These are phyloP conservation scores for Leistus spinibarbis DNA, from an alignment of 2,888 invertebrate genomes.

Conservation along the genomic window DNA sequence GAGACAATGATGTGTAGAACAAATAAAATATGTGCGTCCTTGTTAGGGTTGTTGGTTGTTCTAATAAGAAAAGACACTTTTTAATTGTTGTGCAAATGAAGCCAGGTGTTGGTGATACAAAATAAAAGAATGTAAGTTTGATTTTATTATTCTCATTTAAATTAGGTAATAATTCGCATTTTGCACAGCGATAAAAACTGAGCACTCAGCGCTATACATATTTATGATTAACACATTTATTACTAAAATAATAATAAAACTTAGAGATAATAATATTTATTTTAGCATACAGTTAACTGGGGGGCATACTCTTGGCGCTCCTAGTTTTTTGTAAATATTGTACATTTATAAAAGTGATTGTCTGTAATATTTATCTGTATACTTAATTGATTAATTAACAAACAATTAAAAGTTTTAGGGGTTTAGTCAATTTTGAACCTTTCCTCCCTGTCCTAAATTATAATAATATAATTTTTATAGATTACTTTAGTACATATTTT, in stretches of 20 bases:
- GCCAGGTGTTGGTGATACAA: neutral
- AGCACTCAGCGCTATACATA: slow-evolving; percentile 15
- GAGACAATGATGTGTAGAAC: neutral
- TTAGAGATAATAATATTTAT: neutral
- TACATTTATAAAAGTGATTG: slow-evolving; percentile 31
- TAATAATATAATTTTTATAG: too few species aligned
- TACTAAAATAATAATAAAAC: neutral
- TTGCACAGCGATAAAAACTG: slow-evolving; percentile 25
- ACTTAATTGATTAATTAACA: slow-evolving; percentile 24
- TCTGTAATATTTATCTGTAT: slow-evolving; percentile 36
- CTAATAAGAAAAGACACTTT: neutral
- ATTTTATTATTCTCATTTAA: neutral
- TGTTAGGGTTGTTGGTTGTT: neutral
- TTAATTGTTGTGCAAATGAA: neutral
- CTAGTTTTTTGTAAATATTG: slow-evolving; percentile 25
- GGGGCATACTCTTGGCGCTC: neutral
- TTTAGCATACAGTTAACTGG: neutral
- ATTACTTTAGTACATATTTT: too few species aligned
- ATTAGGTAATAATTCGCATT: neutral
- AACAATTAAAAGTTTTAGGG: slow-evolving; percentile 21
- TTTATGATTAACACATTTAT: slow-evolving; percentile 4
- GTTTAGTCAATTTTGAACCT: neutral
- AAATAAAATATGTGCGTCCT: neutral
- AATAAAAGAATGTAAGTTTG: too few species aligned
- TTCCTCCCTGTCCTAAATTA: too few species aligned